Evolutionary conservation across 1,140 invertebrate genomes (phyloP).

Genomic region (Wasmannia auropunctata): DNA sequence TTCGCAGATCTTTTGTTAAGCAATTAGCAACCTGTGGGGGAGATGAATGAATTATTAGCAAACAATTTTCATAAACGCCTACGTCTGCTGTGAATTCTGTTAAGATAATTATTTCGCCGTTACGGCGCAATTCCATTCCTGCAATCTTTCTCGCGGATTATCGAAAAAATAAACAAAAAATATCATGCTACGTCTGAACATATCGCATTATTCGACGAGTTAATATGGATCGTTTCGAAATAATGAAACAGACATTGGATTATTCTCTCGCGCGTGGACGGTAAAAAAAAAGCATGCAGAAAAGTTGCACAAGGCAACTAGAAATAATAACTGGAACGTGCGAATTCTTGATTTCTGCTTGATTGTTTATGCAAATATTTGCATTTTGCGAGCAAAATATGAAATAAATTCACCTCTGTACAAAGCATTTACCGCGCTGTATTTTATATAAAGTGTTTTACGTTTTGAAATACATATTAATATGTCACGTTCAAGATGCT

Average conservation of each 20-base stretch:
- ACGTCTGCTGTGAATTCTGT: background rate
- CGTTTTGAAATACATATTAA: background rate
- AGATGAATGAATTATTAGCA: slow-evolving; percentile 22
- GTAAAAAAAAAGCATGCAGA: background rate
- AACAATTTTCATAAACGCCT: background rate
- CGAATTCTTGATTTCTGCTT: slow-evolving; percentile 22
- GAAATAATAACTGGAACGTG: slow-evolving; percentile 23
- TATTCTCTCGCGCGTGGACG: background rate
- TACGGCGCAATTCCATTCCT: background rate
- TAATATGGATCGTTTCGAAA: background rate
- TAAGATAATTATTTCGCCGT: background rate
- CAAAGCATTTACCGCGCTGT: background rate
- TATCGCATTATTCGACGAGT: background rate
- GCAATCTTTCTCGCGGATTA: slow-evolving; percentile 26
- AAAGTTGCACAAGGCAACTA: background rate
- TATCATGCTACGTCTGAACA: background rate
- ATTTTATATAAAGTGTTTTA: background rate
- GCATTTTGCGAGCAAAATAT: background rate
- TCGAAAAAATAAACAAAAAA: background rate
- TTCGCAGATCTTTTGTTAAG: slow-evolving; percentile 21
- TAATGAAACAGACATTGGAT: slow-evolving; percentile 34
- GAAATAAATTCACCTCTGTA: background rate
- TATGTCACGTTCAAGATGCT: background rate
- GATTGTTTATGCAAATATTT: slow-evolving; percentile 36
- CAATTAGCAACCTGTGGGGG: slow-evolving; percentile 36